Evolutionary conservation across 2,113 vertebrate genomes (phyloP).

Genomic region (Spheniscus mendiculus): DNA sequence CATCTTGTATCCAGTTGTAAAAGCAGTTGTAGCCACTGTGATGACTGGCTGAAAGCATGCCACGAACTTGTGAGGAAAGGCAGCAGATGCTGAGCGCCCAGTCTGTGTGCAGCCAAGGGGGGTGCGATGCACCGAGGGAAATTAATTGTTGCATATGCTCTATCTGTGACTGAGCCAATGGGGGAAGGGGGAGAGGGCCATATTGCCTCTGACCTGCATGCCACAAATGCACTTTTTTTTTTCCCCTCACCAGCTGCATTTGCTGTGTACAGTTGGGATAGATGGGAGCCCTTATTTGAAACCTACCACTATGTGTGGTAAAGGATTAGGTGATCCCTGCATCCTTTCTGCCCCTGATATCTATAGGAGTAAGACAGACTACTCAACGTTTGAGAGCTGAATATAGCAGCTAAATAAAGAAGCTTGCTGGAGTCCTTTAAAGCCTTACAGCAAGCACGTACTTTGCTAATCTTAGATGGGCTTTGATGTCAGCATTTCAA

Average conservation of each 20-base stretch:
- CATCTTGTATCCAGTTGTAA: conserved; percentile 1
- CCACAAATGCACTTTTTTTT: background rate
- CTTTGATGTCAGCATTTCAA: background rate
- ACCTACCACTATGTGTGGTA: background rate
- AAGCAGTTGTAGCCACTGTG: background rate
- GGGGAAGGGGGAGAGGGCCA: background rate
- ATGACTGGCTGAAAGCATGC: background rate
- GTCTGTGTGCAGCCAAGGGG: background rate
- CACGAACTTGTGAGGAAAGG: background rate
- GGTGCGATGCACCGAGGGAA: background rate
- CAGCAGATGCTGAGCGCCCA: background rate
- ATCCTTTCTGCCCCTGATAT: background rate
- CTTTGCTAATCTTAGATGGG: background rate
- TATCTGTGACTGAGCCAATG: background rate
- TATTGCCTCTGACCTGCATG: background rate
- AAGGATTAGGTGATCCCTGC: background rate
- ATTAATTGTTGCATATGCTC: conserved; percentile 32
- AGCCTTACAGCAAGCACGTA: background rate
- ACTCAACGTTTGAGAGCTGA: background rate
- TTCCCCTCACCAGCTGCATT: background rate
- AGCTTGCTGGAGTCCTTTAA: background rate
- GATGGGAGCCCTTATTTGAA: background rate
- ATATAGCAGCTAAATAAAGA: background rate
- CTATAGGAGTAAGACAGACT: background rate
- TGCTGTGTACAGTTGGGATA: background rate